Percentiles rank a stretch among this genome's conserved stretches.
These are phyloP conservation scores for Macrotus californicus DNA, from an alignment of 2,113 vertebrate genomes.

Conservation along the genomic window DNA sequence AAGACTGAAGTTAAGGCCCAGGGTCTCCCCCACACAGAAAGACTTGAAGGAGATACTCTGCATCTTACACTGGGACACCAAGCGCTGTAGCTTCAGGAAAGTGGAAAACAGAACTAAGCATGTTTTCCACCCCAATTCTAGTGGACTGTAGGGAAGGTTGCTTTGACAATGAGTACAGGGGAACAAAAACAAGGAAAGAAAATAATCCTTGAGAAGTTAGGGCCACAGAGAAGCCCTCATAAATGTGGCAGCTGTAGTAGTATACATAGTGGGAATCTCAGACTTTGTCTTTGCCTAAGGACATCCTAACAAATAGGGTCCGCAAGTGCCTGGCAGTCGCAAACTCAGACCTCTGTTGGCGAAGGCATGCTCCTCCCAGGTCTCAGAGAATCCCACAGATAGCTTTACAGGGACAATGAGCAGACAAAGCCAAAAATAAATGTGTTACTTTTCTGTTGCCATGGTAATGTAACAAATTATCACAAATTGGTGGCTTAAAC, in stretches of 20 bases:
- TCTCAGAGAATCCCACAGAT: not conserved
- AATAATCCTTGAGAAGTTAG: not conserved
- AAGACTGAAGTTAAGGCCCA: not conserved
- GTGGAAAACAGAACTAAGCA: not conserved
- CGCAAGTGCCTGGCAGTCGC: too few relatives aligned
- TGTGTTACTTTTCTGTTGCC: not conserved
- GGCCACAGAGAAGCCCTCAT: not conserved
- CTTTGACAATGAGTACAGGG: not conserved
- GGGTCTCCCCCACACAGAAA: not conserved
- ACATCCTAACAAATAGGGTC: not conserved
- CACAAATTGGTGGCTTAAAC: not conserved
- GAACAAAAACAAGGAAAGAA: not conserved
- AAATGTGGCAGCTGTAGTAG: not conserved
- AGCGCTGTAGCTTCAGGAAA: not conserved
- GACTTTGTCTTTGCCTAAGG: not conserved
- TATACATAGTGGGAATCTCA: not conserved
- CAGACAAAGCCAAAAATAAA: not conserved
- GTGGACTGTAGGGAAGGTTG: not conserved
- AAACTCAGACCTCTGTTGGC: not conserved
- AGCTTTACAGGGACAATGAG: not conserved
- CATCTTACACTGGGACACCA: not conserved
- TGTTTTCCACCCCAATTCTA: not conserved
- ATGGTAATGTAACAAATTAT: not conserved
- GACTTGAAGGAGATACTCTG: not conserved
- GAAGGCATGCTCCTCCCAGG: not conserved